phyloP scores from a whole-genome alignment of 2,888 invertebrate genomes.

The Agonopterix heracliana region DNA sequence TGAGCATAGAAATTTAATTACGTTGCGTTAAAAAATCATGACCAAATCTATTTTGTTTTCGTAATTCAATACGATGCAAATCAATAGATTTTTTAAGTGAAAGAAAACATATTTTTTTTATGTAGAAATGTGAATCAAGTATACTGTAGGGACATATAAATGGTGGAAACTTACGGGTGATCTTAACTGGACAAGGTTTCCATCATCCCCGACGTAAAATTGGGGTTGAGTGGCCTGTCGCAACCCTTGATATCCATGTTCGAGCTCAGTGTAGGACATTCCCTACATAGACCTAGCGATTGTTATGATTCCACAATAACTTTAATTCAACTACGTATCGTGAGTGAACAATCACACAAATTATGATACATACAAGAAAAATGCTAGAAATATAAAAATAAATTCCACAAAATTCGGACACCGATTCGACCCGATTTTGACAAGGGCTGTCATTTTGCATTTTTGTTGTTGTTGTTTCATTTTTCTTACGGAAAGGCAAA shows the following conservation, averaged over 20 bases:
- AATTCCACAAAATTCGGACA: constrained; percentile 9
- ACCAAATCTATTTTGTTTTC: no score
- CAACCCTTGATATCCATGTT: constrained; percentile 93
- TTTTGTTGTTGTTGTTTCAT: no score
- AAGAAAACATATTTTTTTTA: no score
- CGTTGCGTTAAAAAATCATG: no score
- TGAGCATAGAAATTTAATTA: no score
- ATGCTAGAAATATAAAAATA: constrained; percentile 19
- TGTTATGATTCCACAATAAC: not conserved
- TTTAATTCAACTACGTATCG: not conserved
- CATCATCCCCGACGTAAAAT: constrained; percentile 84
- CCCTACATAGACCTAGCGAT: constrained; percentile 46
- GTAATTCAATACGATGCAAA: no score
- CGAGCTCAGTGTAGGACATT: constrained; percentile 95
- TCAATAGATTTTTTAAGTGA: no score
- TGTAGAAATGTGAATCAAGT: no score
- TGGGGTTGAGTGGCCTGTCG: constrained; percentile 81
- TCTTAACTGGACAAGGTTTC: constrained; percentile 76
- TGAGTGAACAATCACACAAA: not conserved
- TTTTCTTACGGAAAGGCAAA: no score
- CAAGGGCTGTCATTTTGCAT: no score
- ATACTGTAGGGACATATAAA: no score
- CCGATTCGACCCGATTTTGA: no score
- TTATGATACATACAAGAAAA: constrained; percentile 11
- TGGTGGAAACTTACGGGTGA: constrained; percentile 70